Percentiles rank a stretch among this genome's conserved stretches.
Evolutionary conservation across 2,888 invertebrate species (phyloP).

Genomic region (Agrochola macilenta): DNA sequence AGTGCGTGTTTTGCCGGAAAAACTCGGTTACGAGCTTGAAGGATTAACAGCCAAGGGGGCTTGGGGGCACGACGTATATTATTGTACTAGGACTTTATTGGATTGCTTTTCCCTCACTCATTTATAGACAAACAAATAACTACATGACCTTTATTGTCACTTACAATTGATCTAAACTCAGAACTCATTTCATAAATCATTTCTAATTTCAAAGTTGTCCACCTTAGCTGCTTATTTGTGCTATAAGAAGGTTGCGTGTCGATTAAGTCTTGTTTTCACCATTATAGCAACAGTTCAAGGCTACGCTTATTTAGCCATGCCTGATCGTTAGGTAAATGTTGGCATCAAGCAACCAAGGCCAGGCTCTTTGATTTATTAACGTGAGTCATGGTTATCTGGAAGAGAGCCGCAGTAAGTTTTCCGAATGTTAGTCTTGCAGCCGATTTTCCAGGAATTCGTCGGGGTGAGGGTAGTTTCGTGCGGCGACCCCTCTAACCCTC

Average conservation of each 20-base stretch:
- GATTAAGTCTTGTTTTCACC: constrained; percentile 60
- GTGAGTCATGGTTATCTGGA: constrained; percentile 58
- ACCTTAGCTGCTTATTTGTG: constrained; percentile 51
- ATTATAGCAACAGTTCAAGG: constrained; percentile 64
- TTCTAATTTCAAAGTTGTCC: constrained; percentile 52
- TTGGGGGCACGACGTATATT: constrained; percentile 49
- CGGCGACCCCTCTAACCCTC: constrained; percentile 70
- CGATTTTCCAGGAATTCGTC: constrained; percentile 70
- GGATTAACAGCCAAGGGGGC: constrained; percentile 77
- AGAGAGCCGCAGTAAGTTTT: constrained; percentile 57
- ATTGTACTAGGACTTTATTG: constrained; percentile 59
- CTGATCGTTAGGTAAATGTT: constrained; percentile 58
- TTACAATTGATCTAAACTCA: constrained; percentile 31
- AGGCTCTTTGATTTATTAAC: constrained; percentile 55
- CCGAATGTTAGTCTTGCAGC: constrained; percentile 63
- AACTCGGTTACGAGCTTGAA: constrained; percentile 69
- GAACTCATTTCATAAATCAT: constrained; percentile 52
- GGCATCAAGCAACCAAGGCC: constrained; percentile 59
- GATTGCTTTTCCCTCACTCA: constrained; percentile 61
- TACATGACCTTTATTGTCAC: constrained; percentile 59
- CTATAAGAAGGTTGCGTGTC: constrained; percentile 62
- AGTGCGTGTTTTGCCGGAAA: constrained; percentile 77
- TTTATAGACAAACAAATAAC: constrained; percentile 48
- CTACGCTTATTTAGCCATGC: constrained; percentile 57
- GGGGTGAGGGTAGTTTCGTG: constrained; percentile 62